Percentiles rank a stretch among this genome's conserved stretches.
These are phyloP conservation scores for Drosophila parabipectinata DNA, from an alignment of 1,140 invertebrate species.

Conservation along the genomic window DNA sequence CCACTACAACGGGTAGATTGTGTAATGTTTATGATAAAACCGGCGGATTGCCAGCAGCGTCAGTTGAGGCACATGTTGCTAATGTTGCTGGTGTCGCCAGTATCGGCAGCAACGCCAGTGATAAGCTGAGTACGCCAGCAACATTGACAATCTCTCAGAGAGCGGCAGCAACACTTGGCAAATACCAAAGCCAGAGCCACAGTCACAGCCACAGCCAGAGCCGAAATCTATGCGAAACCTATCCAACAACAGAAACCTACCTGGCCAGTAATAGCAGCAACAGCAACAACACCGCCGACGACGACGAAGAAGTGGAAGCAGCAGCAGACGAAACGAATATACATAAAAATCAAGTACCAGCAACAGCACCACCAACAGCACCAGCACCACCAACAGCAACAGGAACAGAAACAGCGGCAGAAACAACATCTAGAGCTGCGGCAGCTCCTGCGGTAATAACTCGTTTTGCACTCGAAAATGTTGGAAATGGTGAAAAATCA, in stretches of 20 bases:
- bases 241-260: conserved; percentile 72
- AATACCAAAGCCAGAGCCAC: conserved; percentile 44
- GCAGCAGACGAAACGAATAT: conserved; percentile 75
- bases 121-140: conserved; percentile 39
- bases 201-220: conserved; percentile 10
- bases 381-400: conserved; percentile 33
- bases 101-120: conserved; percentile 19
- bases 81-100: background rate
- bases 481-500: conserved; percentile 84
- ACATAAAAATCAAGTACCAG: conserved; percentile 80
- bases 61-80: conserved; percentile 38
- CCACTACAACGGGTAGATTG: conserved; percentile 70
- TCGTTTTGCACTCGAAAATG: conserved; percentile 84
- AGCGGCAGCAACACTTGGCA: conserved; percentile 50
- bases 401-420: conserved; percentile 23
- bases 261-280: conserved; percentile 69
- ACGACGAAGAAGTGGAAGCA: conserved; percentile 67
- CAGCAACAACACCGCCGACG: conserved; percentile 23
- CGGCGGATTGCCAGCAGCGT: conserved; percentile 21
- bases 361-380: conserved; percentile 25
- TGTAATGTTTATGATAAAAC: conserved; percentile 76
- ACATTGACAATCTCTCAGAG: conserved; percentile 41
- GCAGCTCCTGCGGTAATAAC: conserved; percentile 73
- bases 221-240: conserved; percentile 75
- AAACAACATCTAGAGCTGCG: conserved; percentile 44